Evolutionary conservation across 1,140 invertebrate species (phyloP).

Genomic region (Pachypsylla venusta): DNA sequence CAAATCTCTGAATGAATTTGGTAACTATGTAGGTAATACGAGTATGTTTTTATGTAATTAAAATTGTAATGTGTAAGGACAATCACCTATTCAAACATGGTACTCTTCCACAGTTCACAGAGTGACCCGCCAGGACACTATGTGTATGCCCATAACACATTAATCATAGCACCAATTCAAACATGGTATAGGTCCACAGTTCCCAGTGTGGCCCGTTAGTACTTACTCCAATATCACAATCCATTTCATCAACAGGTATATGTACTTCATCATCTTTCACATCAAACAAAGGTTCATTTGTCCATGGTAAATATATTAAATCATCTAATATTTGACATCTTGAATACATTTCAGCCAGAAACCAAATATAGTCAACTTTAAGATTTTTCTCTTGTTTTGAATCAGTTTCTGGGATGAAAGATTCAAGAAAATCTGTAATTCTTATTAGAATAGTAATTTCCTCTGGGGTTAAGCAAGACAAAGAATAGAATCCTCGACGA

Average conservation of each 20-base stretch:
- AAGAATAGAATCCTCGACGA: background rate
- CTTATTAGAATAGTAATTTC: background rate
- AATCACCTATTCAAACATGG: too few species aligned
- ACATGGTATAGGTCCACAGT: too few species aligned
- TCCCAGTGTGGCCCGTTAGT: background rate
- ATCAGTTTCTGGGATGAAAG: background rate
- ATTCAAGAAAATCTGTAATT: background rate
- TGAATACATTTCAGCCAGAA: background rate
- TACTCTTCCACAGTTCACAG: too few species aligned
- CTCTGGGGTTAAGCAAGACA: background rate
- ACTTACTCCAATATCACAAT: background rate
- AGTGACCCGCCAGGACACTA: too few species aligned
- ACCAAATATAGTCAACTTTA: constrained; percentile 1
- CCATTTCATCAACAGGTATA: background rate
- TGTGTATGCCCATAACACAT: too few species aligned
- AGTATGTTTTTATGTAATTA: too few species aligned
- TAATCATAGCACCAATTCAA: too few species aligned
- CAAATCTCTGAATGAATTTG: too few species aligned
- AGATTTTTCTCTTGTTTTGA: too few species aligned
- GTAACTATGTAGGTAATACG: too few species aligned
- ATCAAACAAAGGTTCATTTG: background rate
- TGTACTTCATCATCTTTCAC: background rate
- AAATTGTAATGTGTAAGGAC: too few species aligned
- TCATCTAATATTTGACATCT: background rate
- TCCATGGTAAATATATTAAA: background rate